Base-by-base conservation (phyloP, 2,797 vertebrate genomes). In the Anguilla obscura region DNA sequence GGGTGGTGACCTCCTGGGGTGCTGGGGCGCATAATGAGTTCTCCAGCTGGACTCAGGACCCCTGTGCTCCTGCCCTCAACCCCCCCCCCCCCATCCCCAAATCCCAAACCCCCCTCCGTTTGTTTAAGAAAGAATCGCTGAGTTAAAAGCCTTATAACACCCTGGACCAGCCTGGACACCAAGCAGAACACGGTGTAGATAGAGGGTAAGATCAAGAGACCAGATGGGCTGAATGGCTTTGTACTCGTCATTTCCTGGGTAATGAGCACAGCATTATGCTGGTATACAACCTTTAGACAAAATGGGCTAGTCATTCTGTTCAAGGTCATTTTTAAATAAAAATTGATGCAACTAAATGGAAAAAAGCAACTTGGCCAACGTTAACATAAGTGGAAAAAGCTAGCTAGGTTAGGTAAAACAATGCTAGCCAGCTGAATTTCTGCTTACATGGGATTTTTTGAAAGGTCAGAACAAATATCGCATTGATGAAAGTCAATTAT, bases 51-150 rank as follows among this genome's bases (percentile, higher is more conserved):
- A 91, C 95, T 93, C 90, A 95, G 95, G 96, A 96, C 93, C 86
- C 89, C 89, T n/a, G 94, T 24, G 93, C 95, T 96, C 95, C 94
- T 96, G 95, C 95, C 95, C 93, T 89, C 21, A 5, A n/a, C 48
- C 71, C 69, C 71, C 48, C 10, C 86, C 86, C 40, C 45, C n/a
- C 33, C 86, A 30, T 40, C 40, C 93, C 90, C 90, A 8, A 66
- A 66, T 27, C 58, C 21, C 3, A 60, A 16, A 24, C 93, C 90
- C 90, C 90, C 87, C 87, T 56, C 27, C 94, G 95, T 96, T 97
- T 96, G 94, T 96, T 96, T 96, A 95, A 94, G 94, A 88, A 94
- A 96, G 95, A 96, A 96, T 96, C 96, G 95, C 93, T 94, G 95
- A 93, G 94, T 40, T 96, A 96, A 96, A 88, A 95, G 92, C 95